Base-by-base conservation (phyloP, 2,797 vertebrate genomes). In the Oophaga sylvatica region DNA sequence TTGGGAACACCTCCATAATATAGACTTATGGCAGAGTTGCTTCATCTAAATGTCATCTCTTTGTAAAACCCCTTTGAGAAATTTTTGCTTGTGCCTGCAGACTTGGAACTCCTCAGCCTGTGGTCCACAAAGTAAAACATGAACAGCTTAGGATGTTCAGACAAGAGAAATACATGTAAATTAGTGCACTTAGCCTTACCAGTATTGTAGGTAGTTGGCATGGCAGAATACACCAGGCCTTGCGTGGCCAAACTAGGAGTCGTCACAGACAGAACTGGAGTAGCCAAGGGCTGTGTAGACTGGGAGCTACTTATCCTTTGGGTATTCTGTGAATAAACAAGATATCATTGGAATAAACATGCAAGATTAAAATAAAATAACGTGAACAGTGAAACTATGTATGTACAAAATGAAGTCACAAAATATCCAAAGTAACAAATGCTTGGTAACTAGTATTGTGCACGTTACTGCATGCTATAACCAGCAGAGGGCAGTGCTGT, bases 231-330 rank as follows among this genome's bases (percentile, higher is more conserved):
- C 82, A 99, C 95, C 87, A 99, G 94, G 89, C 98, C 97, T 94
- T 99, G 98, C 0, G 97, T 96, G 85, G 97, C 96, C 95, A 99
- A 94, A 91, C 98, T 99, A 16, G 98, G 98, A 90, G 98, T 99
- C 90, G 98, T 98, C 93, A 99, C 97, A 5, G 98, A 99, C 92
- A 99, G 97, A 73, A 99, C 97, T 0, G 98, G 98, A 82, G 98
- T 99, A 91, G 97, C 97, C 85, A 99, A 96, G 29, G 96, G 92
- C 92, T 99, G 98, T 65, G 94, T 93, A 90, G 97, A 95, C 93
- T 99, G 98, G 90, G 97, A 99, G 91, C 96, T 97, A 94, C 94
- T 97, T 95, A 99, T 97, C 95, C 98, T 97, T 83, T 99, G 98
- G 89, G 97, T 95, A 87, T 97, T 98, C 98, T 99, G 95, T 26